These are phyloP conservation scores for Phenganax marumi DNA, from an alignment of 92 coral and sea anemone genomes.

Conservation along the genomic window DNA sequence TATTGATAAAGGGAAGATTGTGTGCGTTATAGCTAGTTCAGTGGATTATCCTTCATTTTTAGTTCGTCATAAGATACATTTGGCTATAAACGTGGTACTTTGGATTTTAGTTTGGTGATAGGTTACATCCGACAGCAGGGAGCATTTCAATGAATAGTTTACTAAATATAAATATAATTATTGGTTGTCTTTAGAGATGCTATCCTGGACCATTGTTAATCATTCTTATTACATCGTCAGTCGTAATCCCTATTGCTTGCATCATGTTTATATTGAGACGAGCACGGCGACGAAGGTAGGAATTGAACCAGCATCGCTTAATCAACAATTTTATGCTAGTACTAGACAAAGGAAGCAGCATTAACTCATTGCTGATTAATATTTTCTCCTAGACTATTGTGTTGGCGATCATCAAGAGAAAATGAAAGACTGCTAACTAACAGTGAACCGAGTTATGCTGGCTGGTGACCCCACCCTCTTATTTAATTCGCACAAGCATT, in stretches of 20 bases:
- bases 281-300: constrained; percentile 32
- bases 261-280: constrained; percentile 8
- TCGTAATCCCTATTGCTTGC: constrained; percentile 25
- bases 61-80: too few relatives aligned
- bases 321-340: background rate
- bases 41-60: too few relatives aligned
- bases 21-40: background rate
- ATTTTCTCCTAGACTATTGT: background rate
- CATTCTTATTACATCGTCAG: constrained; percentile 34
- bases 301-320: background rate
- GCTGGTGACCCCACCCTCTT: constrained; percentile 42
- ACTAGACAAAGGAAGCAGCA: background rate
- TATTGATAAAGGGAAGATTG: background rate
- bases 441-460: constrained; percentile 59
- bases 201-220: constrained; percentile 31
- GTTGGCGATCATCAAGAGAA: background rate
- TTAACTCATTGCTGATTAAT: constrained; percentile 4
- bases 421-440: constrained; percentile 35
- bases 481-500: background rate
- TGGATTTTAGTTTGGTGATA: too few relatives aligned
- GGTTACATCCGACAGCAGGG: too few relatives aligned
- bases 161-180: background rate
- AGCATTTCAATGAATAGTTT: too few relatives aligned
- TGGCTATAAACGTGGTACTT: too few relatives aligned
- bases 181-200: constrained; percentile 14